phyloP scores from a whole-genome alignment of 2,888 invertebrate genomes.

The Atrina japonica region DNA sequence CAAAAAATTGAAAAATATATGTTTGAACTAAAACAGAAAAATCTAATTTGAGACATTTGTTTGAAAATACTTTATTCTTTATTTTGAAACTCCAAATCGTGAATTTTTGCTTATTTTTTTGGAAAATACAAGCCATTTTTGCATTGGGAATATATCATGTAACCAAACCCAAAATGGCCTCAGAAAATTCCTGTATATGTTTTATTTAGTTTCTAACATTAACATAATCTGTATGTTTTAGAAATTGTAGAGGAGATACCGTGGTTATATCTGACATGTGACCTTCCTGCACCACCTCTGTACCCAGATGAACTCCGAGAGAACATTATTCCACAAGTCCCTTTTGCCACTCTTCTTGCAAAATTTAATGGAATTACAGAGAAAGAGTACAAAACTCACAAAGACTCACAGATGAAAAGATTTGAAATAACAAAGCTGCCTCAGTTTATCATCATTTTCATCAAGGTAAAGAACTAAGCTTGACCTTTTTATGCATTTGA shows the following conservation, averaged over 20 bases:
- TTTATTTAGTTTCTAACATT: no score
- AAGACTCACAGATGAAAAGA: slow-evolving; percentile 97
- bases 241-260: slow-evolving; percentile 90
- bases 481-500: not conserved
- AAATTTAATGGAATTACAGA: slow-evolving; percentile 98
- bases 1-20: no score
- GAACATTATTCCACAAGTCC: slow-evolving; percentile 99
- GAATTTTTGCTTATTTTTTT: no score
- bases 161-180: no score
- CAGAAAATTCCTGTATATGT: no score
- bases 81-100: no score
- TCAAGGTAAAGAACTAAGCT: slow-evolving; percentile 88
- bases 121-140: no score
- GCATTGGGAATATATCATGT: no score
- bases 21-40: no score
- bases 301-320: slow-evolving; percentile 99
- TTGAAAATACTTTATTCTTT: no score
- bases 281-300: slow-evolving; percentile 95
- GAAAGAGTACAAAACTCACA: slow-evolving; percentile 99
- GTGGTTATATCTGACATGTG: slow-evolving; percentile 97
- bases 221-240: slow-evolving; percentile 31
- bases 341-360: slow-evolving; percentile 93
- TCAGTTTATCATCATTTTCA: slow-evolving; percentile 96
- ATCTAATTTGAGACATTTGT: no score
- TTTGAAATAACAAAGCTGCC: slow-evolving; percentile 97